Evolutionary conservation across 2,888 invertebrate species (phyloP).

Genomic region (Sericinus montela): DNA sequence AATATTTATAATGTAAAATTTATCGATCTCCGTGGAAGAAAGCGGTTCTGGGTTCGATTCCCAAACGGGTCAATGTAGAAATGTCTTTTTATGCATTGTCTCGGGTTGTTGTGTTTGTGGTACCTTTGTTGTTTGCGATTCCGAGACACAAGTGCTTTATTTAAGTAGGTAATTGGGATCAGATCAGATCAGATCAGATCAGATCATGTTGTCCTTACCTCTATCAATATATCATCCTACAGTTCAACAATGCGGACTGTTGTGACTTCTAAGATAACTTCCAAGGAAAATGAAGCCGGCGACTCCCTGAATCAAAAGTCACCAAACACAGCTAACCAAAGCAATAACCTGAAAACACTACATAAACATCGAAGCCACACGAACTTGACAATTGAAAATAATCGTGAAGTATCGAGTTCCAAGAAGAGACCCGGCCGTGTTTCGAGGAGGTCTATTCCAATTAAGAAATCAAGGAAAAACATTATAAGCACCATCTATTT

Average conservation of each 20-base stretch:
- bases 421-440: background rate
- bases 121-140: too few relatives aligned
- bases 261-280: background rate
- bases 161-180: too few relatives aligned
- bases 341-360: background rate
- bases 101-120: too few relatives aligned
- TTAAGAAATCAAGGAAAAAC: background rate
- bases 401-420: background rate
- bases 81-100: too few relatives aligned
- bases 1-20: too few relatives aligned
- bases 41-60: too few relatives aligned
- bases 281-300: background rate
- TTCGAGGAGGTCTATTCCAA: background rate
- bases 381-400: background rate
- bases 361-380: background rate
- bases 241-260: slow-evolving; percentile 1
- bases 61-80: too few relatives aligned
- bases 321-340: background rate
- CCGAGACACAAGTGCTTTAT: too few relatives aligned
- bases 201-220: too few relatives aligned
- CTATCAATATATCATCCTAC: too few relatives aligned
- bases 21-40: too few relatives aligned
- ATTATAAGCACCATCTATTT: background rate
- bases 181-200: too few relatives aligned
- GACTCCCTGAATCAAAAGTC: background rate